These are phyloP conservation scores for Drosophila ohnishii DNA, from an alignment of 1,140 invertebrate genomes.

Conservation along the genomic window DNA sequence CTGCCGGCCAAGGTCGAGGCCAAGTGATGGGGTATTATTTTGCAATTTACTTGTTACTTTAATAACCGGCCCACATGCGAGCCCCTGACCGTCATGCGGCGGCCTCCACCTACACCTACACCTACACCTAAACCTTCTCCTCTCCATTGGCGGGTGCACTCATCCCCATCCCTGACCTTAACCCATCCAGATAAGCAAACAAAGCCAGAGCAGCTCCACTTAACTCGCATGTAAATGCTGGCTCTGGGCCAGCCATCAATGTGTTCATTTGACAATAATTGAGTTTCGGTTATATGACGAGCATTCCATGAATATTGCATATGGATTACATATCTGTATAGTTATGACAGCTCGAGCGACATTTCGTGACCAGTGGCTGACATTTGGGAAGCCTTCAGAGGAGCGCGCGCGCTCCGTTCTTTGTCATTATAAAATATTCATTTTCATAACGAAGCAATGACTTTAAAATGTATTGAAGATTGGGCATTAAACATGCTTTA, in stretches of 20 bases:
- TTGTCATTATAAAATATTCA: constrained; percentile 23
- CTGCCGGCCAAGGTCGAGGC: constrained; percentile 35
- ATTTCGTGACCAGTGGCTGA: constrained; percentile 39
- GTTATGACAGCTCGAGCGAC: constrained; percentile 34
- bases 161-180: constrained; percentile 37
- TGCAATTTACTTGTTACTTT: constrained; percentile 65
- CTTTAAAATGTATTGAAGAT: constrained; percentile 2
- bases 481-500: not conserved
- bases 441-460: constrained; percentile 8
- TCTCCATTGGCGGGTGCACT: constrained; percentile 7
- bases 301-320: constrained; percentile 33
- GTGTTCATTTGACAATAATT: constrained; percentile 56
- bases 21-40: constrained; percentile 39
- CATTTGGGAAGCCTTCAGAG: constrained; percentile 8
- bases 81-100: constrained; percentile 23
- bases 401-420: not conserved
- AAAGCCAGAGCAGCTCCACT: constrained; percentile 11
- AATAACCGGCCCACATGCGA: constrained; percentile 49
- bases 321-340: constrained; percentile 27
- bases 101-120: constrained; percentile 12
- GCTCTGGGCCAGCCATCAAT: constrained; percentile 27
- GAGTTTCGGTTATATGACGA: constrained; percentile 40
- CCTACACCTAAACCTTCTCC: constrained; percentile 1
- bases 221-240: constrained; percentile 47
- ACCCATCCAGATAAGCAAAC: constrained; percentile 24